Conservation (phyloP, 2,797 vertebrate species). For the Myiothlypis coronata region DNA sequence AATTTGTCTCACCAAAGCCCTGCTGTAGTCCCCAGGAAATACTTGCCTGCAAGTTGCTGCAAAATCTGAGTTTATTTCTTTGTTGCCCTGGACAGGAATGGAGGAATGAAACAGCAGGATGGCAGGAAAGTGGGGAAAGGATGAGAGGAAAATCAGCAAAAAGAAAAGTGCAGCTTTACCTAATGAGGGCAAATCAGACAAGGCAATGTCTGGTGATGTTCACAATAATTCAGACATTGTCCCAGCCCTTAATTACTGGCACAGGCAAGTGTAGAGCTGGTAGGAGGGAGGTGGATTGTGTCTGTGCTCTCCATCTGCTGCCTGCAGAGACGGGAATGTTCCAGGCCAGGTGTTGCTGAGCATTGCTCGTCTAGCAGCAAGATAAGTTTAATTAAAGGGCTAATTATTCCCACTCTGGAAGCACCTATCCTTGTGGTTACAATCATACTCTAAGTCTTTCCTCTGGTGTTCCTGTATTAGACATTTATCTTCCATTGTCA, state of each 20-base stretch:
- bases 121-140: neutral
- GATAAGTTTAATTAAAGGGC: constrained; percentile 73
- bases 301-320: constrained; percentile 67
- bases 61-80: neutral
- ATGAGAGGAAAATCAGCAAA: neutral
- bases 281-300: constrained; percentile 7
- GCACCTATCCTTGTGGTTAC: neutral
- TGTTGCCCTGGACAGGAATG: neutral
- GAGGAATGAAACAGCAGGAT: neutral
- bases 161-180: neutral
- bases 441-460: neutral
- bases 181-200: neutral
- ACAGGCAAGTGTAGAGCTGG: neutral
- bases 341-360: constrained; percentile 65
- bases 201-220: neutral
- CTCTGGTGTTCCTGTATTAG: neutral
- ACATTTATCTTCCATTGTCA: constrained; percentile 47
- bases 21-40: neutral
- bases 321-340: constrained; percentile 50
- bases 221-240: constrained; percentile 35
- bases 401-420: constrained; percentile 64
- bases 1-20: neutral
- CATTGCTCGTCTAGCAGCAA: constrained; percentile 57
- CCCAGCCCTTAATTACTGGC: constrained; percentile 61
- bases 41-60: neutral